phyloP scores from a whole-genome alignment of 2,113 vertebrate species.

The Procavia capensis region DNA sequence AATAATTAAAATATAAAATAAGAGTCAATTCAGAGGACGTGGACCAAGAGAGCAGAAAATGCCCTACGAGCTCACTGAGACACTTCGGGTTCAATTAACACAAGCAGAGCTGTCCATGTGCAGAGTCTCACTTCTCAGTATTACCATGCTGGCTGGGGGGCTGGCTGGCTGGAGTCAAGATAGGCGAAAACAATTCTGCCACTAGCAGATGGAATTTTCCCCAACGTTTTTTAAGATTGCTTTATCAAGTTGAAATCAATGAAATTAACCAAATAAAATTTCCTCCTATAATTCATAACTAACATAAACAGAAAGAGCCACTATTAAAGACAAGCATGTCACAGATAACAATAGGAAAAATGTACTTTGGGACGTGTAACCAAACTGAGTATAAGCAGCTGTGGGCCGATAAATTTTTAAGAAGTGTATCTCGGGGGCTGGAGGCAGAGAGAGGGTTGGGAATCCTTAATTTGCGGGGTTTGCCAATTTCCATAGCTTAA shows the following conservation, averaged over 20 bases:
- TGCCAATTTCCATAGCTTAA: neutral
- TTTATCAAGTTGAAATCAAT: conserved; percentile 23
- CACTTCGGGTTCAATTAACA: neutral
- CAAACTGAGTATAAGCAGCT: neutral
- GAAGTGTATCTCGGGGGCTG: neutral
- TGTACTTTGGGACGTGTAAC: neutral
- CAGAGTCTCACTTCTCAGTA: neutral
- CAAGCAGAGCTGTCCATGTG: neutral
- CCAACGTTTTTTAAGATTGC: neutral
- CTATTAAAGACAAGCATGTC: neutral
- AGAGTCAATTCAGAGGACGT: neutral
- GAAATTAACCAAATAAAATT: neutral
- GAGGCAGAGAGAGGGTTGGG: neutral
- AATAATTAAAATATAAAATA: conserved; percentile 34
- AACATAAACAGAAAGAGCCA: neutral
- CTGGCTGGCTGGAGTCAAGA: neutral
- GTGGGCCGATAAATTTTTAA: neutral
- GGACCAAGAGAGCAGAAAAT: neutral
- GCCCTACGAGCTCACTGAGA: neutral
- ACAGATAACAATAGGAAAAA: neutral
- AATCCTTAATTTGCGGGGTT: neutral
- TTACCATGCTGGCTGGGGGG: neutral
- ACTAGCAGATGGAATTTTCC: neutral
- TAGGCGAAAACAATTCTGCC: neutral
- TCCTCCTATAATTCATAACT: neutral